phyloP scores from a whole-genome alignment of 2,113 vertebrate species.

The Rhipidura dahli region DNA sequence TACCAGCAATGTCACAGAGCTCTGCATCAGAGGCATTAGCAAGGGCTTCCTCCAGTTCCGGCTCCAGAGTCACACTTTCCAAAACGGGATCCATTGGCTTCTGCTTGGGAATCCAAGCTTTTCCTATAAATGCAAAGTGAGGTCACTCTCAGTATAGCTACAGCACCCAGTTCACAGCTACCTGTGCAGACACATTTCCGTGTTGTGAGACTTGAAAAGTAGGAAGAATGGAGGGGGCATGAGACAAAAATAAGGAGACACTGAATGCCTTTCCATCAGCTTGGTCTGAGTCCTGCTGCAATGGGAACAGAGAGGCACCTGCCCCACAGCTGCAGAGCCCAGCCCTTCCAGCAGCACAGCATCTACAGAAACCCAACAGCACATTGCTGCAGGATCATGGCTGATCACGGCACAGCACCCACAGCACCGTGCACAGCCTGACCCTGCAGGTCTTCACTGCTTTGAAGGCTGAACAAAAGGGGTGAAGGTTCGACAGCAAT shows the following conservation, averaged over 20 bases:
- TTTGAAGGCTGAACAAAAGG: background rate
- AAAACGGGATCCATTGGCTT: conserved; percentile 88
- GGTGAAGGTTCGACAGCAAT: background rate
- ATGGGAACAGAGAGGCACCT: background rate
- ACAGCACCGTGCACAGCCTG: background rate
- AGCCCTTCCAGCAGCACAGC: accelerated
- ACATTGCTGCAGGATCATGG: accelerated
- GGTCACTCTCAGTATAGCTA: background rate
- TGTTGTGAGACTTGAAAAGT: background rate
- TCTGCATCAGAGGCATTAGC: conserved; percentile 93
- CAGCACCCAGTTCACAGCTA: background rate
- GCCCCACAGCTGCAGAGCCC: background rate
- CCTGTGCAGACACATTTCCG: background rate
- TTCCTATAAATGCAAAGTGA: conserved; percentile 78
- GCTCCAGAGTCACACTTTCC: conserved; percentile 93
- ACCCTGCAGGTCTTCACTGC: background rate
- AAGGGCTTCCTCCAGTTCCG: conserved; percentile 94
- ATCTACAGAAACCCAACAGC: accelerated
- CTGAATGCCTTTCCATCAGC: background rate
- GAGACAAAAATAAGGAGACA: background rate
- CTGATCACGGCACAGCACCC: background rate
- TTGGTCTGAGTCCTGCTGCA: accelerated
- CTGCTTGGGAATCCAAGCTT: conserved; percentile 89
- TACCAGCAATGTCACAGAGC: conserved; percentile 97
- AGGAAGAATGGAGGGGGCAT: background rate